These are phyloP conservation scores for Pogonomyrmex barbatus DNA, from an alignment of 1,140 invertebrate genomes.

Conservation along the genomic window DNA sequence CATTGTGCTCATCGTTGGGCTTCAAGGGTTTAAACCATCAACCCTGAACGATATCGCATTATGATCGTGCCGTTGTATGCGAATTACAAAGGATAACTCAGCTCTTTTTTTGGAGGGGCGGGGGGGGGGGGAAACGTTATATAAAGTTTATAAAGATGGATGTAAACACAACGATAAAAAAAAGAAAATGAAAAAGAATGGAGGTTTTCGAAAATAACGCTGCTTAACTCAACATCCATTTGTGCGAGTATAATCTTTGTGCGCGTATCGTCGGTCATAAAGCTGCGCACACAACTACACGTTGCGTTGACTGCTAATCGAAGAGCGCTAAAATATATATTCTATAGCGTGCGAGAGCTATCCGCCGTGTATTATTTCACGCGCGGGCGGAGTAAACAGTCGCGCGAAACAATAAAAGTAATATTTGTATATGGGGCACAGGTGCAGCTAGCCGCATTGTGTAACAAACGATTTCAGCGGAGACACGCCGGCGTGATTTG, in stretches of 20 bases:
- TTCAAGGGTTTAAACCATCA: conserved; percentile 64
- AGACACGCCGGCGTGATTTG: conserved; percentile 38
- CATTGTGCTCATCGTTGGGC: conserved; percentile 62
- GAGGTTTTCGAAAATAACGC: background rate
- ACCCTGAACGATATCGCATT: conserved; percentile 45
- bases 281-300: background rate
- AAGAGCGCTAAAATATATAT: conserved; percentile 37
- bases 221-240: conserved; percentile 14
- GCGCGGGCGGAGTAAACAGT: conserved; percentile 15
- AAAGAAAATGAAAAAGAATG: conserved; percentile 2
- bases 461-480: conserved; percentile 67
- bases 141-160: conserved; percentile 6
- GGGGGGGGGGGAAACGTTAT: no score
- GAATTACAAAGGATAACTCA: conserved; percentile 25
- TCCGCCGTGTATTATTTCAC: conserved; percentile 52
- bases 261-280: background rate
- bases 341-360: conserved; percentile 2
- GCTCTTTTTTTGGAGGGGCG: background rate
- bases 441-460: conserved; percentile 36
- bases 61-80: conserved; percentile 23
- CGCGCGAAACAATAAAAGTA: conserved; percentile 46
- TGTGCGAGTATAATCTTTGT: background rate
- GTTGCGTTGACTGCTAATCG: conserved; percentile 42
- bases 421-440: conserved; percentile 61
- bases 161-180: background rate